Evolutionary conservation across 2,113 vertebrate species (phyloP).

Genomic region (Gopherus flavomarginatus): DNA sequence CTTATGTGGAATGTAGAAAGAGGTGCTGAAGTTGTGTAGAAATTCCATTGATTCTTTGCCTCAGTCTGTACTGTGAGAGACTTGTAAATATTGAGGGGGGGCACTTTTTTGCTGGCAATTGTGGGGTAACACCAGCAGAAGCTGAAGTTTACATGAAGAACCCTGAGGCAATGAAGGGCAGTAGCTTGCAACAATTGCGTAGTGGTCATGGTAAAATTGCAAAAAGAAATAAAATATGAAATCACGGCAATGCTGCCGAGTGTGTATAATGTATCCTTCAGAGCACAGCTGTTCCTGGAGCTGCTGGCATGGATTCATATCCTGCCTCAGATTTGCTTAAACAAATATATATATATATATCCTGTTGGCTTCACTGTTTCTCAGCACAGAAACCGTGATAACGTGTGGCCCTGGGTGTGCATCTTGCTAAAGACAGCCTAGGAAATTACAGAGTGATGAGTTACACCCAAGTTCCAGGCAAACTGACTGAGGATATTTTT

Average conservation of each 20-base stretch:
- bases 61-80: background rate
- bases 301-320: slow-evolving; percentile 42
- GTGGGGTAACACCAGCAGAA: background rate
- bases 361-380: slow-evolving; percentile 44
- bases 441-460: slow-evolving; percentile 20
- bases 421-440: slow-evolving; percentile 21
- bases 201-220: background rate
- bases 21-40: slow-evolving; percentile 39
- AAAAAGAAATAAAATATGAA: background rate
- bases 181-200: background rate
- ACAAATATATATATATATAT: background rate
- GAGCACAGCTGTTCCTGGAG: slow-evolving; percentile 61
- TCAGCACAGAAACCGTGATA: slow-evolving; percentile 54
- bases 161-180: slow-evolving; percentile 15
- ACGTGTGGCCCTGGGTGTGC: slow-evolving; percentile 47
- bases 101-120: slow-evolving; percentile 14
- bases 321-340: background rate
- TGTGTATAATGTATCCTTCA: slow-evolving; percentile 32
- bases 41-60: slow-evolving; percentile 57
- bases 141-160: slow-evolving; percentile 2
- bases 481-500: background rate
- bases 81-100: background rate
- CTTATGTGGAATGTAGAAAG: slow-evolving; percentile 42
- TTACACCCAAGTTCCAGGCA: background rate
- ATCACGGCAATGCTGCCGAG: slow-evolving; percentile 3